Conservation (phyloP, 2,113 vertebrate genomes). For the Equus przewalskii region DNA sequence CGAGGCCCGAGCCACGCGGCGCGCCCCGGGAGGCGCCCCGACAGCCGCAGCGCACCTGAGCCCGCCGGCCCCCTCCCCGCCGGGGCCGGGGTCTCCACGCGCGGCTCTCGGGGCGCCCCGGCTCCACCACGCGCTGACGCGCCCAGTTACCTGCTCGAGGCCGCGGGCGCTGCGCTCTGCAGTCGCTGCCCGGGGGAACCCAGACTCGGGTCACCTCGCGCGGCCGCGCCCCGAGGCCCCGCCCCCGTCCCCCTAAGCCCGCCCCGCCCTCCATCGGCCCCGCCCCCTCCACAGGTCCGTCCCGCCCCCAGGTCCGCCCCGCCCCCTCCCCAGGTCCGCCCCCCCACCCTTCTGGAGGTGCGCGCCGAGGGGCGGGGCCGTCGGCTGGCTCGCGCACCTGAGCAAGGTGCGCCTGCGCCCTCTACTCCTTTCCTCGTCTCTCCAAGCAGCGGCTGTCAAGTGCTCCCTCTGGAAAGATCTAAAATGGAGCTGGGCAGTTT, state of each 20-base stretch:
- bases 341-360: not conserved
- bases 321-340: not conserved
- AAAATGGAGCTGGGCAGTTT: too few species aligned
- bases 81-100: not conserved
- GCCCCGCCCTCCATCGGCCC: not conserved
- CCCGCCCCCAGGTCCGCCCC: not conserved
- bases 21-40: too few species aligned
- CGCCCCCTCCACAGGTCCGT: not conserved
- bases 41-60: constrained; percentile 23
- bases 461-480: not conserved
- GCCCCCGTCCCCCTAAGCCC: not conserved
- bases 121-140: not conserved
- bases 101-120: not conserved
- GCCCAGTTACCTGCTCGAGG: constrained; percentile 40
- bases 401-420: not conserved
- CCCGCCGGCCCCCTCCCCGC: not conserved
- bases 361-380: accelerated
- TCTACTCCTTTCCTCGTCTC: accelerated
- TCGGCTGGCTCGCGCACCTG: not conserved
- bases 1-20: not conserved
- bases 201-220: accelerated
- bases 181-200: not conserved
- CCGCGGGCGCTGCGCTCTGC: not conserved
- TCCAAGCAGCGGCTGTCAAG: accelerated
- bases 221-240: not conserved